Percentiles rank a stretch among this genome's conserved stretches.
These are phyloP conservation scores for Meiosimyza decipiens DNA, from an alignment of 2,888 invertebrate genomes.

Conservation along the genomic window DNA sequence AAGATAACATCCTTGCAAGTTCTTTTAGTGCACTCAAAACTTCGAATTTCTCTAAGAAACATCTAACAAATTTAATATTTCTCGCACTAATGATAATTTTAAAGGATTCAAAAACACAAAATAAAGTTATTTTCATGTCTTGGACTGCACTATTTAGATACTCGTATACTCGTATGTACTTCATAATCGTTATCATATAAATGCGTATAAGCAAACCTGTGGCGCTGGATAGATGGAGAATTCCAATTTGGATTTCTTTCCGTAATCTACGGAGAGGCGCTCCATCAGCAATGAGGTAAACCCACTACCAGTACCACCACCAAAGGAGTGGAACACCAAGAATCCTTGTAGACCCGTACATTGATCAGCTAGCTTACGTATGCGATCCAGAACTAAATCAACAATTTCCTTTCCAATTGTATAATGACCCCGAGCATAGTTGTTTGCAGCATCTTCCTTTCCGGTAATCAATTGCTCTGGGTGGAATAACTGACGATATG, in stretches of 20 bases:
- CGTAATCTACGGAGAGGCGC: conserved; percentile 89
- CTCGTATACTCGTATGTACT: background rate
- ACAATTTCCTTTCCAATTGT: conserved; percentile 92
- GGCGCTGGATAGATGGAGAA: conserved; percentile 96
- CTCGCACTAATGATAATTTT: too few species aligned
- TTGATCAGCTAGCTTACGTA: conserved; percentile 85
- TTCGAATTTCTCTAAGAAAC: too few species aligned
- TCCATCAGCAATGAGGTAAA: conserved; percentile 95
- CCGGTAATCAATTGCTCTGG: conserved; percentile 93
- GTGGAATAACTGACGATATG: conserved; percentile 87
- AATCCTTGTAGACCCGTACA: conserved; percentile 90
- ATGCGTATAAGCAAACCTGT: conserved; percentile 72
- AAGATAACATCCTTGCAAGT: too few species aligned
- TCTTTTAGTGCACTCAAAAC: too few species aligned
- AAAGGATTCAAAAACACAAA: too few species aligned
- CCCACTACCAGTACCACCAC: conserved; percentile 90
- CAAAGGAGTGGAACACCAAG: conserved; percentile 93
- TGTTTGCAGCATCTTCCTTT: conserved; percentile 93
- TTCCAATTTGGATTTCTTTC: conserved; percentile 92
- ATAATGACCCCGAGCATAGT: conserved; percentile 94
- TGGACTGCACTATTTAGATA: background rate
- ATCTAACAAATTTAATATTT: too few species aligned
- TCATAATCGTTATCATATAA: background rate
- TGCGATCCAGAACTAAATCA: conserved; percentile 82
- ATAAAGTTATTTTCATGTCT: too few species aligned